Evolutionary conservation across 2,113 vertebrate species (phyloP).

Genomic region (Dipodomys stephensi): DNA sequence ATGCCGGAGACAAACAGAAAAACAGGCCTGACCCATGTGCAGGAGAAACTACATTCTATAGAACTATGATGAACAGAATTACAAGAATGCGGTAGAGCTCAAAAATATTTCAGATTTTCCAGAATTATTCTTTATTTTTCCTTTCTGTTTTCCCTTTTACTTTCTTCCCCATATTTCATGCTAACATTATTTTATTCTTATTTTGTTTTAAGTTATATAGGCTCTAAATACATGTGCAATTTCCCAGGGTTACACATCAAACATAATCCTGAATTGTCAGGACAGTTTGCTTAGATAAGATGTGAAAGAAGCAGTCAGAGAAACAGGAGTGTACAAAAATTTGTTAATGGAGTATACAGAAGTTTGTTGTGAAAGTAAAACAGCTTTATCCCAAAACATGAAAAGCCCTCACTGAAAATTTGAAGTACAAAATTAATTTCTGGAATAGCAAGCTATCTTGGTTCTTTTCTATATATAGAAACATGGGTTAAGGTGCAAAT

Average conservation of each 20-base stretch:
- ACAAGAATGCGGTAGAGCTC: too few species aligned
- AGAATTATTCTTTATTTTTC: background rate
- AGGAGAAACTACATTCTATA: too few species aligned
- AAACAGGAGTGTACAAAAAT: background rate
- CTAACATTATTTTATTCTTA: background rate
- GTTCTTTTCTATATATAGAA: background rate
- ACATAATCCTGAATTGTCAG: background rate
- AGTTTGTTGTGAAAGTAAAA: background rate
- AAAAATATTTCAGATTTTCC: too few species aligned
- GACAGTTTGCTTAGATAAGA: background rate
- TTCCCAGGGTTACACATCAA: background rate
- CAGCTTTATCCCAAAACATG: background rate
- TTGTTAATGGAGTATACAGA: background rate
- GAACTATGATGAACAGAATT: too few species aligned
- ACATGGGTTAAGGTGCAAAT: background rate
- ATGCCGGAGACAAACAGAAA: too few species aligned
- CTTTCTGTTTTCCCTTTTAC: background rate
- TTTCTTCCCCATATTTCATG: background rate
- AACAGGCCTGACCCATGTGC: too few species aligned
- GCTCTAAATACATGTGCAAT: background rate
- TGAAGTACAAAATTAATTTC: conserved; percentile 29
- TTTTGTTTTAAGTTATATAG: background rate
- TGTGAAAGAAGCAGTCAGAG: background rate
- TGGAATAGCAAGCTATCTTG: background rate
- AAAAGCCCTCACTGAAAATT: background rate